These are phyloP conservation scores for Polydrusus tereticollis DNA, from an alignment of 2,888 invertebrate species.

Conservation along the genomic window DNA sequence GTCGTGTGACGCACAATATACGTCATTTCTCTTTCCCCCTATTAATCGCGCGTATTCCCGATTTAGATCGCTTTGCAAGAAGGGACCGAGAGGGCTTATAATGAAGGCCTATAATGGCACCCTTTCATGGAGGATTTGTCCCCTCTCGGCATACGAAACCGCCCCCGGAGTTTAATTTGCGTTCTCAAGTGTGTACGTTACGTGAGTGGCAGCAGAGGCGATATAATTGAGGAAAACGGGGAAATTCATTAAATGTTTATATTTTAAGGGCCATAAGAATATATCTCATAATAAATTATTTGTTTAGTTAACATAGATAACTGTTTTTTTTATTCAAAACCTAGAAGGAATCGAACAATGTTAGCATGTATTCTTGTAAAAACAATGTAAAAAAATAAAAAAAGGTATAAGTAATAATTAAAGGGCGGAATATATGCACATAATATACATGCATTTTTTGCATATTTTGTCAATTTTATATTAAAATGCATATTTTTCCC, in stretches of 20 bases:
- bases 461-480: too few relatives aligned
- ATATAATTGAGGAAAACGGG: constrained; percentile 32
- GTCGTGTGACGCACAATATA: constrained; percentile 38
- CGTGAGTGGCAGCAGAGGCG: constrained; percentile 21
- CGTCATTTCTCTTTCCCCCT: constrained; percentile 32
- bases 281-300: too few relatives aligned
- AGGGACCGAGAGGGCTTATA: constrained; percentile 28
- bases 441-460: too few relatives aligned
- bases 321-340: too few relatives aligned
- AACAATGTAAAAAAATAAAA: too few relatives aligned
- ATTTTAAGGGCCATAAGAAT: too few relatives aligned
- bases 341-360: too few relatives aligned
- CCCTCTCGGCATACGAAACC: constrained; percentile 31
- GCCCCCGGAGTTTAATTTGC: constrained; percentile 46
- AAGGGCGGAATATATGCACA: too few relatives aligned
- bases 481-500: too few relatives aligned
- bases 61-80: constrained; percentile 32
- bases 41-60: constrained; percentile 20
- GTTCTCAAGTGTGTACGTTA: constrained; percentile 30
- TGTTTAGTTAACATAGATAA: too few relatives aligned
- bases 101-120: constrained; percentile 49
- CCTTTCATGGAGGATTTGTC: constrained; percentile 45
- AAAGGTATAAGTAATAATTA: too few relatives aligned
- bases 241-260: constrained; percentile 35
- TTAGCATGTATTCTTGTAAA: too few relatives aligned